Evolutionary conservation across 2,113 vertebrate genomes (phyloP).

Genomic region (Scomber scombrus): DNA sequence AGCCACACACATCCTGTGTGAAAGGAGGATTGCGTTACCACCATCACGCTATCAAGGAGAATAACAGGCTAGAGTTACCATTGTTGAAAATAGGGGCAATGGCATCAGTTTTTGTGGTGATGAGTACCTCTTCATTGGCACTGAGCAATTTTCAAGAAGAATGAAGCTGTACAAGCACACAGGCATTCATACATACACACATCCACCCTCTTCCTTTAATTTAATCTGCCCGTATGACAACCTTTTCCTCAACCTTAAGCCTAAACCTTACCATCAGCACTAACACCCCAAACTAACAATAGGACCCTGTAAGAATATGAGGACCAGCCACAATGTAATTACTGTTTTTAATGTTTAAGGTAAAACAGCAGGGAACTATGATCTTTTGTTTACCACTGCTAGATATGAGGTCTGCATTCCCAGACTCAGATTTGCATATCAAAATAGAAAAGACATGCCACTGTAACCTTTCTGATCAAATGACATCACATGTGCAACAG

Average conservation of each 20-base stretch:
- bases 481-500: background rate
- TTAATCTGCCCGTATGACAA: background rate
- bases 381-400: background rate
- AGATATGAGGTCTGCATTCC: constrained; percentile 1
- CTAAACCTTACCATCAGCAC: background rate
- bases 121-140: constrained; percentile 5
- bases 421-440: background rate
- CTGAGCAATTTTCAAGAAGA: background rate
- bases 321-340: background rate
- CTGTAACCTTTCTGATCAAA: background rate
- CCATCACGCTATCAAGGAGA: constrained; percentile 6
- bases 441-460: constrained; percentile 37
- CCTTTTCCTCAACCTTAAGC: background rate
- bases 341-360: background rate
- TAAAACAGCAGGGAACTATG: constrained; percentile 19
- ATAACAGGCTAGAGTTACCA: constrained; percentile 19
- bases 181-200: background rate
- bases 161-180: background rate
- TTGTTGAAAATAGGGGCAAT: constrained; percentile 6
- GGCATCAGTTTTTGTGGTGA: constrained; percentile 19
- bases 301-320: background rate
- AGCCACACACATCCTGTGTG: constrained; percentile 27
- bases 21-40: constrained; percentile 26
- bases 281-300: background rate
- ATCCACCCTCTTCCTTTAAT: background rate